Evolutionary conservation across 2,113 vertebrate genomes (phyloP).

Genomic region (Myotis lucifugus): DNA sequence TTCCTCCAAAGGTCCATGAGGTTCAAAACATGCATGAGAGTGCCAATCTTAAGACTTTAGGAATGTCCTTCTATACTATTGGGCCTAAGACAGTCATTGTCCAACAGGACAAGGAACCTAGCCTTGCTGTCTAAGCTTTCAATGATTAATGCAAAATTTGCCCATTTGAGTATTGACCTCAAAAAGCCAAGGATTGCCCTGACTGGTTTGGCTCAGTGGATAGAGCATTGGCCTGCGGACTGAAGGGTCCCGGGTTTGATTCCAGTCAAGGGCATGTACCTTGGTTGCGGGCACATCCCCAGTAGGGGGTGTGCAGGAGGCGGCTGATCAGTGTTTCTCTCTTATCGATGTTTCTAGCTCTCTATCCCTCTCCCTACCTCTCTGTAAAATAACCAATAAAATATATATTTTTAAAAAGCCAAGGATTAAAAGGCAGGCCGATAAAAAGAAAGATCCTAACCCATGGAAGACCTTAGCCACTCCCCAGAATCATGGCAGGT

Average conservation of each 20-base stretch:
- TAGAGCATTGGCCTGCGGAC: too few relatives aligned
- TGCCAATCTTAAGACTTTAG: too few relatives aligned
- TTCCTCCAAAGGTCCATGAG: background rate
- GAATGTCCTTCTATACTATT: background rate
- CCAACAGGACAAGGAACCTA: background rate
- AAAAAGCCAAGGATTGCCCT: slow-evolving; percentile 2
- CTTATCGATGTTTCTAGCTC: too few relatives aligned
- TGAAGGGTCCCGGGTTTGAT: too few relatives aligned
- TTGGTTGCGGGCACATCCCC: too few relatives aligned
- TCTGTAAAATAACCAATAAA: too few relatives aligned
- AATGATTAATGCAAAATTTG: background rate
- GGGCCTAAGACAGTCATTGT: background rate
- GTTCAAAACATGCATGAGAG: background rate
- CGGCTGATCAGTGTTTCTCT: too few relatives aligned
- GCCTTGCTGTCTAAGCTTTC: background rate
- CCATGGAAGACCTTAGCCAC: background rate
- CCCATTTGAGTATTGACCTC: background rate
- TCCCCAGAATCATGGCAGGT: background rate
- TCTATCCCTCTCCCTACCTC: too few relatives aligned
- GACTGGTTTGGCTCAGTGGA: too few relatives aligned
- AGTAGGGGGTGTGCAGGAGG: too few relatives aligned
- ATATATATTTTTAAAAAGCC: too few relatives aligned
- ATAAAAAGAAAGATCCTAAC: background rate
- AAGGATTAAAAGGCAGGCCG: slow-evolving; percentile 11
- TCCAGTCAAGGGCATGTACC: too few relatives aligned